Conservation (phyloP, 2,797 vertebrate species). For the Rhinella marina region DNA sequence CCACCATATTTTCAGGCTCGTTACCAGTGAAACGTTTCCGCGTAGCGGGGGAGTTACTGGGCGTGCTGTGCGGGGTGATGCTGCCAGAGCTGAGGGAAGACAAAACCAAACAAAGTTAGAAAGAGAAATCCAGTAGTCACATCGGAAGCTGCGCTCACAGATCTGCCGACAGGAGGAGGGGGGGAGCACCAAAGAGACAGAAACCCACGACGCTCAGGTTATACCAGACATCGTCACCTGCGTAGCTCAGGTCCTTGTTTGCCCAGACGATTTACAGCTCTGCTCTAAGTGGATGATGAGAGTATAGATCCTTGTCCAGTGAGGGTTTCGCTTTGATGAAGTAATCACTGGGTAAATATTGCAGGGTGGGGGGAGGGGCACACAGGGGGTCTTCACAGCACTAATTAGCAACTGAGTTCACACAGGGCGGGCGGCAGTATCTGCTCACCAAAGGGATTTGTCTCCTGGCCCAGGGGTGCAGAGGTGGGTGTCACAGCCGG, state of each 20-base stretch:
- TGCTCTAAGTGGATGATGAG: neutral
- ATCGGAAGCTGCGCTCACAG: neutral
- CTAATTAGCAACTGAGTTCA: neutral
- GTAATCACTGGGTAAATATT: neutral
- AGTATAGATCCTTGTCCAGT: neutral
- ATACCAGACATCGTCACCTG: neutral
- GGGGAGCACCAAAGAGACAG: neutral
- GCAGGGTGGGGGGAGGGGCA: neutral
- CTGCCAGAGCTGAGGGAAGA: slow-evolving; percentile 80
- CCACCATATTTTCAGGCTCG: slow-evolving; percentile 69
- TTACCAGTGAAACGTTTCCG: slow-evolving; percentile 82
- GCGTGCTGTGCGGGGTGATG: slow-evolving; percentile 89
- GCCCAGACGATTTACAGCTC: neutral
- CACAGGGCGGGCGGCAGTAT: neutral
- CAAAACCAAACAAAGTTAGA: neutral
- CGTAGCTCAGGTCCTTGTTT: neutral
- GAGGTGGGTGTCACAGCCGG: neutral
- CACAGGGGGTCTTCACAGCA: neutral
- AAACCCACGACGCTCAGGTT: no score
- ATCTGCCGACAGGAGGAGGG: neutral
- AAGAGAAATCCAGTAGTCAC: neutral
- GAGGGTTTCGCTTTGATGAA: no score
- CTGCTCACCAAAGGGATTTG: neutral
- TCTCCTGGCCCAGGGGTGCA: neutral
- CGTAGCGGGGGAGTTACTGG: slow-evolving; percentile 87